Evolutionary conservation across 1,140 invertebrate genomes (phyloP), one percentile per base, ranked within the genome.

Genomic region (Lepidurus packardi): DNA sequence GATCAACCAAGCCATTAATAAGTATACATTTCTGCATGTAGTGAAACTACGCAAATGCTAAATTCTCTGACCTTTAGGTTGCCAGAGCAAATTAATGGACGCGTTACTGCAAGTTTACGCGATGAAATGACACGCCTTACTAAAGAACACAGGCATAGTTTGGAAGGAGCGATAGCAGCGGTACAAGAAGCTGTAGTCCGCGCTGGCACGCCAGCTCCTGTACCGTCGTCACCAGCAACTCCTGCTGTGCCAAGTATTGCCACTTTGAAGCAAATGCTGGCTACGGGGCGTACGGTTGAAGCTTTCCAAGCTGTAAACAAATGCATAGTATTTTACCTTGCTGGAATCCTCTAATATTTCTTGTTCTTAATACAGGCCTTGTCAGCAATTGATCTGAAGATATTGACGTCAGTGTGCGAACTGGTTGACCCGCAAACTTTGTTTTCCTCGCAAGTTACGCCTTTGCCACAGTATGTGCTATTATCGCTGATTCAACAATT

Each of bases 401-500:
- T 96, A 42, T 94, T 97, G 10, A 89, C 96, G 80, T 91, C 91
- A 80, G 91, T 94, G 2, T 95, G 95, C 84, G 91, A 95, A 79
- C 89, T 89, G 79, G 92, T 93, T 4, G 91, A 94, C 82, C 90
- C 91, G 0, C 86, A 89, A 8, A 87, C 89, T 80, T 90, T 97
- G 16, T 97, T 98, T 86, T 87, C 86, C 9, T 85, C 88, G 75
- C 84, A 82, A 8, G 89, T 90, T 1, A 93, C 91, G 83, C 87
- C 90, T 13, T 85, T 95, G 13, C 90, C 91, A 77, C 94, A 96
- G 83, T 92, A 92, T 81, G 94, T 97, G 53, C 87, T 98, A 76
- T 86, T 98, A 42, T 96, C 95, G 1, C 88, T 98, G 2, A 93
- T 98, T 80, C 94, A 97, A 84, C 96, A 98, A 84, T 88, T 98